Base-by-base conservation (phyloP, 2,113 vertebrate genomes). In the Brevimyrus niger region DNA sequence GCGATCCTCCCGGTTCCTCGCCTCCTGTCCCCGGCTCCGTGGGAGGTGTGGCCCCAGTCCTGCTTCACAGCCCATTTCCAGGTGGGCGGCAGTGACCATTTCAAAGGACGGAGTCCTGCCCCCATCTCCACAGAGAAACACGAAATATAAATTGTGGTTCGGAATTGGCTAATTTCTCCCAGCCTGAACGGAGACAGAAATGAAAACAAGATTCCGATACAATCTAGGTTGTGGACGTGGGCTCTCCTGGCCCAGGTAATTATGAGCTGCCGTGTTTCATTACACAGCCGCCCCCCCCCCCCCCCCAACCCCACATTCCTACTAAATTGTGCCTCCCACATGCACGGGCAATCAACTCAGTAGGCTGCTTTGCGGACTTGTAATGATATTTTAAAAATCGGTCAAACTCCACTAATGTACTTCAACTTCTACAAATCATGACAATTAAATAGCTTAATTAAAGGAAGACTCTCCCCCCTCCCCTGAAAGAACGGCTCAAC, bases 311-410 rank as follows among this genome's bases (percentile, higher is more conserved):
- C 53, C 55, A 93, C 95, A 95, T 95, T 95, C 94, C 95, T 93
- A 93, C 93, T 89, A 96, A 96, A 96, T 95, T 93, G 94, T 93
- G 93, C 94, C 95, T 95, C 95, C 95, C 94, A 95, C 95, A 35
- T 90, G 92, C 94, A 94, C 92, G 92, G 93, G 94, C 94, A 95
- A 95, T 96, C 95, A 96, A 93, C 93, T 94, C 92, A 93, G 93
- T 93, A 92, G 91, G 94, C 91, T 89, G 90, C 92, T 93, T 90
- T 93, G 94, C 92, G 91, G 94, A 93, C 95, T 96, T 95, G 95
- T 95, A 95, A 96, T 96, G 95, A 95, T 95, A 95, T 96, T 95
- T 94, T 94, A 95, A 95, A 95, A 94, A 94, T 92, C 94, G 93
- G 92, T 95, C 94, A 94, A 94, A 94, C 88, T 88, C 93, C 92